These are phyloP conservation scores for Notoglanidium macrostoma DNA, from an alignment of 2,797 vertebrate genomes.

Conservation along the genomic window DNA sequence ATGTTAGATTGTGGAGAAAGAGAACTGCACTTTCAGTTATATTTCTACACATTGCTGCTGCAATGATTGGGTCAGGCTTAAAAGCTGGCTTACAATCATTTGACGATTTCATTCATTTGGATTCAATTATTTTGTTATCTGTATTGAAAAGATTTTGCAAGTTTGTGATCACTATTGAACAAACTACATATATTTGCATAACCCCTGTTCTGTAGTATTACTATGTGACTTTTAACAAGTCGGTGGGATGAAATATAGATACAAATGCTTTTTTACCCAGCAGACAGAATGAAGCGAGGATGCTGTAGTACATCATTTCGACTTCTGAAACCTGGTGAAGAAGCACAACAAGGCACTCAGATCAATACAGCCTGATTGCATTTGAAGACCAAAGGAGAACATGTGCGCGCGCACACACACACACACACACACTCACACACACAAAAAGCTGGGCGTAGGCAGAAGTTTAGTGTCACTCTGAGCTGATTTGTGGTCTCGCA, in stretches of 20 bases:
- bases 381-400: neutral
- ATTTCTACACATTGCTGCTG: neutral
- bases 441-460: neutral
- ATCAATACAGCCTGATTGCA: slow-evolving; percentile 13
- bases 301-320: slow-evolving; percentile 62
- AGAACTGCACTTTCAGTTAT: neutral
- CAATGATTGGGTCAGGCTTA: neutral
- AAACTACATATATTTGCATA: neutral
- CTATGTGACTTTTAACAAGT: neutral
- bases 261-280: slow-evolving; percentile 67
- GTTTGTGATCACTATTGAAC: neutral
- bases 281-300: slow-evolving; percentile 66
- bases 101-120: neutral
- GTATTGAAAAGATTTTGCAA: neutral
- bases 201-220: neutral
- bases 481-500: neutral
- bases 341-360: slow-evolving; percentile 7
- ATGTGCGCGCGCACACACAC: neutral
- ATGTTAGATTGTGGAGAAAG: neutral
- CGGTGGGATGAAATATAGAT: neutral
- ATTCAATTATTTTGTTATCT: neutral
- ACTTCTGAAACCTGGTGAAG: slow-evolving; percentile 55
- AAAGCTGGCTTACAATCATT: neutral
- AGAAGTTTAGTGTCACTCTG: neutral
- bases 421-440: neutral